Conservation (phyloP, 2,888 invertebrate species). For the Euphydryas editha region DNA sequence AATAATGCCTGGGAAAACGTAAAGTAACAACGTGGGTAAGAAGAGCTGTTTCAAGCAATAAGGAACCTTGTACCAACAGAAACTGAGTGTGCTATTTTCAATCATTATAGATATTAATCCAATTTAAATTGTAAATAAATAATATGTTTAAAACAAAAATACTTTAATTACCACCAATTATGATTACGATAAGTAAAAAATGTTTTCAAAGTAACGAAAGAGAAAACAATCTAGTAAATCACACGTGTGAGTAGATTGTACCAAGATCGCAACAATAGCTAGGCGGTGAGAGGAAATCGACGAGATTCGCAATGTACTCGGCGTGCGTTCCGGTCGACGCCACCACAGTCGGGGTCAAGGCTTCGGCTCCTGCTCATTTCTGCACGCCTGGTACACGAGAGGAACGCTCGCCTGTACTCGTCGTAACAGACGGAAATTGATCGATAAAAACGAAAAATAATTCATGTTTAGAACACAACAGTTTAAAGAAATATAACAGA, state of each 20-base stretch:
- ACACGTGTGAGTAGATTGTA: conserved; percentile 74
- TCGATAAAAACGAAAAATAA: conserved; percentile 66
- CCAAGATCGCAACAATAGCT: conserved; percentile 70
- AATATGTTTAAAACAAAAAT: background rate
- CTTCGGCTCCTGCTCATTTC: conserved; percentile 74
- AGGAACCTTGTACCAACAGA: too few species aligned
- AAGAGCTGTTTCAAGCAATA: too few species aligned
- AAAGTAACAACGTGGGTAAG: background rate
- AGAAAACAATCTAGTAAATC: conserved; percentile 70
- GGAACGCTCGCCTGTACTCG: conserved; percentile 56
- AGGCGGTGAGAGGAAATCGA: conserved; percentile 67
- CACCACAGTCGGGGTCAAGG: conserved; percentile 83
- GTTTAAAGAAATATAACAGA: background rate
- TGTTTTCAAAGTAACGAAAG: conserved; percentile 48
- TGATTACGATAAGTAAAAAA: background rate
- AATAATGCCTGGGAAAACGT: conserved; percentile 22
- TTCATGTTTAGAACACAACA: background rate
- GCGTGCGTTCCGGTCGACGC: conserved; percentile 83
- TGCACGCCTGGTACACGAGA: conserved; percentile 71
- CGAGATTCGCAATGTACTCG: conserved; percentile 75
- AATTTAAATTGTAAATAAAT: too few species aligned
- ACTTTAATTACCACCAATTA: background rate
- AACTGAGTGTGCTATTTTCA: too few species aligned
- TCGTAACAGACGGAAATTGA: conserved; percentile 64
- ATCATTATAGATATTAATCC: too few species aligned